Base-by-base conservation (phyloP, 2,113 vertebrate genomes). In the Chroicocephalus ridibundus region DNA sequence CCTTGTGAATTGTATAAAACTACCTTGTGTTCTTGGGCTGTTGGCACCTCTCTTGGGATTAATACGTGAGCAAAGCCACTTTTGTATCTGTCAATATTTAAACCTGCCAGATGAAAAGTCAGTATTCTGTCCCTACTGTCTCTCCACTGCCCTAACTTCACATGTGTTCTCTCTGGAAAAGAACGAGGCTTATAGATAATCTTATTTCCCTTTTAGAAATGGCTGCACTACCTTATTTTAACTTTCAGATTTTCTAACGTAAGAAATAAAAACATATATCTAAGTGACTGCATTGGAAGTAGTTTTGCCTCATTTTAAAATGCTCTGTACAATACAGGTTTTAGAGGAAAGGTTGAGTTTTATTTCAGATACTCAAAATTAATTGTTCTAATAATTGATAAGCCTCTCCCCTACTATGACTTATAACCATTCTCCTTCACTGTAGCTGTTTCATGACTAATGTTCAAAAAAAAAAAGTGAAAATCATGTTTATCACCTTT, bases 311-410 rank as follows among this genome's bases (percentile, higher is more conserved):
- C 2, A 0, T 46, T 47, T 69, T 52, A 66, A 94, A 75, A 36
- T 62, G 46, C 2, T n/a, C 8, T 2, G 0, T 78, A 34, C 10
- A 18, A 2, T 77, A 34, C 25, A 42, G 5, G 3, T 68, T 51
- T 31, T 71, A 60, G 51, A 75, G 11, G 36, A 88, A 91, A 71
- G 0, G 5, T 16, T 70, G 38, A n/a, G 20, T 54, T 93, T 69
- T 86, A 21, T 89, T 92, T 88, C 21, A 44, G 40, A 20, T 86
- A n/a, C 9, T 75, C 5, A 4, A 46, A 54, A 60, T 52, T 36
- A 78, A 71, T 70, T 71, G 12, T 47, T 92, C 10, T 40, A n/a
- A 19, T 66, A 83, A 75, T 66, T 81, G 22, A 24, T 80, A 69
- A 62, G 8, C 46, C n/a, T 72, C 29, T 82, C 15, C 29, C 9